Evolutionary conservation across 2,797 vertebrate species (phyloP).

Genomic region (Spondyliosoma cantharus): DNA sequence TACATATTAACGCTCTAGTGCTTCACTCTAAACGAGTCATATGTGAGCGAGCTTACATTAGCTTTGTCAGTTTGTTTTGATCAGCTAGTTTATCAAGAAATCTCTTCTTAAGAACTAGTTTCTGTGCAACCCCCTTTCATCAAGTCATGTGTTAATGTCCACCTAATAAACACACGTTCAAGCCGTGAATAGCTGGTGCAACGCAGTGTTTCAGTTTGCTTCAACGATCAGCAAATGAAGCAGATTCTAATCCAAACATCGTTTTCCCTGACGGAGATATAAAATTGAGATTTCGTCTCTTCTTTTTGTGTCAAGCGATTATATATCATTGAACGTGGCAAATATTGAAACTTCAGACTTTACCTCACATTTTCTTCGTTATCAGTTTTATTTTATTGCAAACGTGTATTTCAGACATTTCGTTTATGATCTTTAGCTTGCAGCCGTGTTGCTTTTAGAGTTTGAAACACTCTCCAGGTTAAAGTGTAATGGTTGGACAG

Average conservation of each 20-base stretch:
- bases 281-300: constrained; percentile 30
- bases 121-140: background rate
- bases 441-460: constrained; percentile 24
- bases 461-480: constrained; percentile 31
- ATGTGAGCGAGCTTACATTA: background rate
- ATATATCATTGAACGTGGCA: constrained; percentile 47
- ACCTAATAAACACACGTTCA: background rate
- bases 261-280: constrained; percentile 42
- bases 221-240: background rate
- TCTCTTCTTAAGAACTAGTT: background rate
- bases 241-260: constrained; percentile 4
- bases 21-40: background rate
- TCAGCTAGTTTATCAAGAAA: background rate
- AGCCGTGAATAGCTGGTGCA: constrained; percentile 33
- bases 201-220: background rate
- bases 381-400: constrained; percentile 55
- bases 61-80: background rate
- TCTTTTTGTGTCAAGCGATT: constrained; percentile 28
- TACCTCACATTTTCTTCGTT: constrained; percentile 70
- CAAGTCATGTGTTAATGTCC: background rate
- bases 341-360: constrained; percentile 72
- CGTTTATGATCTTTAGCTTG: constrained; percentile 38
- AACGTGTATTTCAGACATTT: constrained; percentile 50
- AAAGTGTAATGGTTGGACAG: constrained; percentile 1
- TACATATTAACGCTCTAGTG: background rate